These are phyloP conservation scores for Zosterops japonicus DNA, from an alignment of 2,113 vertebrate genomes.

Conservation along the genomic window DNA sequence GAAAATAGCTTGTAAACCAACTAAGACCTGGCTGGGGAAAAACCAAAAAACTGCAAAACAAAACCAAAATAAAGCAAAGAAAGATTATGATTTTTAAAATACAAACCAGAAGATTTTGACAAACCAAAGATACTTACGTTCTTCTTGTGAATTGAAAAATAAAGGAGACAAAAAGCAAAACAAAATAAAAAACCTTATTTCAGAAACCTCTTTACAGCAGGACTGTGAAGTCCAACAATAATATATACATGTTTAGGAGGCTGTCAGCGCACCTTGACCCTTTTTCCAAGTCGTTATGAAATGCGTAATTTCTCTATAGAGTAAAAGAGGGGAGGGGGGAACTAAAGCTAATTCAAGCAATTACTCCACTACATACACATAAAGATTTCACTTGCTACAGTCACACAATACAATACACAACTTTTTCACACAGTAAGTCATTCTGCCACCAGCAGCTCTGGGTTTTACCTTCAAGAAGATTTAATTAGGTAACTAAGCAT, in stretches of 20 bases:
- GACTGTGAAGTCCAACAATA: background rate
- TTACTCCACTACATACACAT: background rate
- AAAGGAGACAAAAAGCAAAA: background rate
- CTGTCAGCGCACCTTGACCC: background rate
- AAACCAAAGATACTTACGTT: background rate
- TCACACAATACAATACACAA: background rate
- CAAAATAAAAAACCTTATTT: background rate
- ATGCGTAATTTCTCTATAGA: background rate
- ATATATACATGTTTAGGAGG: background rate
- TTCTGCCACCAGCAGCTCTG: background rate
- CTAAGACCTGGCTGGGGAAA: background rate
- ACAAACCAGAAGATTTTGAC: background rate
- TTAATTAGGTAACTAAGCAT: background rate
- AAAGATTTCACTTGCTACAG: background rate
- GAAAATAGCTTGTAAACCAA: background rate
- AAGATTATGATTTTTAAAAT: background rate
- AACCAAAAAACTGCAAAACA: background rate
- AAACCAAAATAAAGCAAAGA: background rate
- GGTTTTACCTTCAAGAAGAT: background rate
- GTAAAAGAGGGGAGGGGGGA: fast-evolving
- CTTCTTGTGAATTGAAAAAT: background rate
- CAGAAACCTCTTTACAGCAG: background rate
- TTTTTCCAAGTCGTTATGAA: background rate
- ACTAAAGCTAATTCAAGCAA: background rate
- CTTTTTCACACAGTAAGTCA: background rate